Base-by-base conservation (phyloP, 2,888 invertebrate genomes). In the Trissolcus brochymenae region DNA sequence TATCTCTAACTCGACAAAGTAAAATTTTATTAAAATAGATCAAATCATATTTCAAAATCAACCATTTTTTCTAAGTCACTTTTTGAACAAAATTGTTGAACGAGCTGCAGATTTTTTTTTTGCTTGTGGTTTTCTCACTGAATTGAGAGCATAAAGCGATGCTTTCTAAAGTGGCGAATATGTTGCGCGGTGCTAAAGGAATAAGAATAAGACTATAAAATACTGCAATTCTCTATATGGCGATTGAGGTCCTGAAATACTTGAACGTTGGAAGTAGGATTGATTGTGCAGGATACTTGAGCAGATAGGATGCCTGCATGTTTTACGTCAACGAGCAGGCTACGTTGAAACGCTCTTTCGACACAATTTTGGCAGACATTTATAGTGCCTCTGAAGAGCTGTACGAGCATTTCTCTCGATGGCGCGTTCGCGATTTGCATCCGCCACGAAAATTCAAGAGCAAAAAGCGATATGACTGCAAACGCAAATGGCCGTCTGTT, bases 341-440 rank as follows among this genome's bases (percentile, higher is more conserved):
- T 25, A 25, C 25, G 25, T 6, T 25, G 25, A 70, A 55, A 55
- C 25, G 54, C 55, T 59, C 60, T 61, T 61, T 61, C 61, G 55
- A 46, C 56, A 56, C 62, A 71, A 56, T 62, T 70, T 71, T 56
- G 56, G 62, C 51, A 62, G 41, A 71, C 62, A 62, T 71, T 62
- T 71, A 62, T 62, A 62, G 56, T 62, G 35, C 43, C 43, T 50
- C 50, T 56, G 62, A 56, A 71, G 62, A 56, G 62, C 43, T 51
- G 43, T 49, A 46, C 54, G 61, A 61, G 55, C 43, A 46, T 59
- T 49, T 61, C 53, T 61, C 50, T 6, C 29, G 49, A 14, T 25
- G 3, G 3, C 11, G 51, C 13, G 29, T 21, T 68, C 54, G 41
- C 59, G 40, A 71, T 71, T 62, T 62, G 50, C 61, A 62, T 62